Base-by-base conservation (phyloP, 2,797 vertebrate species). In the Ficedula albicollis region DNA sequence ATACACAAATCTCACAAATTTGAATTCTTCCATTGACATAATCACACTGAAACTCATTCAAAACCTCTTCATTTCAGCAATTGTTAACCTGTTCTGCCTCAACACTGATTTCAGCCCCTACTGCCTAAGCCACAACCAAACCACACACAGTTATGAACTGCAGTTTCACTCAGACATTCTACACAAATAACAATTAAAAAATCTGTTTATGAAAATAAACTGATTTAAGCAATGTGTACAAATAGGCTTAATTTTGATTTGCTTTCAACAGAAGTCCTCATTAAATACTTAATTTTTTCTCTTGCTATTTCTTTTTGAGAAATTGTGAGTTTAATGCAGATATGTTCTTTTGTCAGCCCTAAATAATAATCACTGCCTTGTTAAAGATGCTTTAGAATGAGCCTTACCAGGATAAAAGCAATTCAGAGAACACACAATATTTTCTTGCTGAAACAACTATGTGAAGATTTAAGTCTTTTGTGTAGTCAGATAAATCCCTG, bases 381-480 rank as follows among this genome's bases (percentile, higher is more conserved):
- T 77, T 56, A 77, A 93, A 90, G 41, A 84, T 63, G 56, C 19
- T 89, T 81, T 62, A 78, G 27, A 88, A 78, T 51, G 68, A 2
- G 5, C 49, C 55, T 86, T 72, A 58, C 49, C 55, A 84, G 90
- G 62, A 84, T 48, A 91, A 87, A 92, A 79, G 32, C 67, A 87
- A 52, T 77, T 84, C 74, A 82, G 70, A 86, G 29, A 52, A 23
- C 10, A 36, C 74, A 84, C 48, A 93, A 84, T 76, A 84, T 79
- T 77, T 90, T 73, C 80, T 76, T 84, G 29, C 74, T 76, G 39
- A 59, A 88, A 93, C 26, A 79, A 84, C 46, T 84, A 23, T 32
- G 66, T 56, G 73, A 83, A 90, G 80, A 81, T 94, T 87, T 82
- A 87, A 74, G 67, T 87, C 80, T 84, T 86, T 84, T 89, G 38